These are phyloP conservation scores for Harmothoe impar DNA, from an alignment of 2,888 invertebrate species.

Conservation along the genomic window DNA sequence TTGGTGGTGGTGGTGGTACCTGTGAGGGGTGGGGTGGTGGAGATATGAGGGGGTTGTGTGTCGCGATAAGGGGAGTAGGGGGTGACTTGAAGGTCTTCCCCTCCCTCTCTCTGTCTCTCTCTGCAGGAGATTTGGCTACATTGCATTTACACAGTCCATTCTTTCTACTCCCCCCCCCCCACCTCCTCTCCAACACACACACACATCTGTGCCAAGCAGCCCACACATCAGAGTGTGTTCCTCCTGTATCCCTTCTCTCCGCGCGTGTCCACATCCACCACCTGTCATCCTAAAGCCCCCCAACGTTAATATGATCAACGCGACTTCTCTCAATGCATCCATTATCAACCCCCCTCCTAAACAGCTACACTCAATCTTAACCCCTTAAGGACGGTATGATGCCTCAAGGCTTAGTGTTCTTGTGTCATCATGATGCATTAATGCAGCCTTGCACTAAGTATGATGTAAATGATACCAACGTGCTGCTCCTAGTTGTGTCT, in stretches of 20 bases:
- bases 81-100: background rate
- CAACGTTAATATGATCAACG: constrained; percentile 36
- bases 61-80: background rate
- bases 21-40: constrained; percentile 3
- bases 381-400: too few relatives aligned
- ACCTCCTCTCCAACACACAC: background rate
- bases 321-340: constrained; percentile 29
- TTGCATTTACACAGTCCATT: background rate
- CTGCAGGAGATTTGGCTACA: too few relatives aligned
- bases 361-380: too few relatives aligned
- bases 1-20: background rate
- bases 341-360: background rate
- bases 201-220: background rate
- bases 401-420: too few relatives aligned
- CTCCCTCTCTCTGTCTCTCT: too few relatives aligned
- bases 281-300: background rate
- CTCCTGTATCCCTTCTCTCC: constrained; percentile 21
- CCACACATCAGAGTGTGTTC: background rate
- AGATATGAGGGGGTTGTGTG: background rate
- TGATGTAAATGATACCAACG: too few relatives aligned
- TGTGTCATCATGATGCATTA: too few relatives aligned
- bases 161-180: background rate
- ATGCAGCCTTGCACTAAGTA: too few relatives aligned
- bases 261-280: background rate
- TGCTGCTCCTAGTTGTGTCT: too few relatives aligned